Evolutionary conservation across 1,140 invertebrate genomes (phyloP).

Genomic region (Triops longicaudatus): DNA sequence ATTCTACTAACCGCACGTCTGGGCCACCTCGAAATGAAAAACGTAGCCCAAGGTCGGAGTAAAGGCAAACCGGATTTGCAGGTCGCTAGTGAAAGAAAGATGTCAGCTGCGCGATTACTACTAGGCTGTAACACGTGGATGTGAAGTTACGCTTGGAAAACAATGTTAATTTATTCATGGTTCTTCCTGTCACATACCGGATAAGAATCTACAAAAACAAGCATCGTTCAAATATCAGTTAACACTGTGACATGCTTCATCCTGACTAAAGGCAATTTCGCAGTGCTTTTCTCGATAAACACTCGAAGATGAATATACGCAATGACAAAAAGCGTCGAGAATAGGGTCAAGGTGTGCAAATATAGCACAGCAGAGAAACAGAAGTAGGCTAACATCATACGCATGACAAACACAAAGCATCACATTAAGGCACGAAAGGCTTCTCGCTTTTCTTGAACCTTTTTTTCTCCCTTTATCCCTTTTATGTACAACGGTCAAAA

Average conservation of each 20-base stretch:
- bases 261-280: conserved; percentile 10
- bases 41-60: too few species aligned
- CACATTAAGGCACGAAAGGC: conserved; percentile 13
- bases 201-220: not conserved
- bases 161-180: not conserved
- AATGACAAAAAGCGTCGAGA: conserved; percentile 5
- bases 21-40: too few species aligned
- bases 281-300: not conserved
- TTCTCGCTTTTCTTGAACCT: not conserved
- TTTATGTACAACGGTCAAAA: not conserved
- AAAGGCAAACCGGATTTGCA: too few species aligned
- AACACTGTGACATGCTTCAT: not conserved
- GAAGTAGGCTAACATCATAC: not conserved
- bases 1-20: too few species aligned
- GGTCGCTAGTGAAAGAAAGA: too few species aligned
- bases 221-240: not conserved
- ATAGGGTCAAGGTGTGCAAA: conserved; percentile 11
- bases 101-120: too few species aligned
- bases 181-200: not conserved
- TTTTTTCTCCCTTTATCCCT: not conserved
- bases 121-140: too few species aligned
- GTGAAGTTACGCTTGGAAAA: not conserved
- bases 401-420: conserved; percentile 12
- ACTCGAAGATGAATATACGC: not conserved
- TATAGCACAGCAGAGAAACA: not conserved